Percentiles rank a stretch among this genome's conserved stretches.
Evolutionary conservation across 2,113 vertebrate genomes (phyloP).

Genomic region (Pithys albifrons): DNA sequence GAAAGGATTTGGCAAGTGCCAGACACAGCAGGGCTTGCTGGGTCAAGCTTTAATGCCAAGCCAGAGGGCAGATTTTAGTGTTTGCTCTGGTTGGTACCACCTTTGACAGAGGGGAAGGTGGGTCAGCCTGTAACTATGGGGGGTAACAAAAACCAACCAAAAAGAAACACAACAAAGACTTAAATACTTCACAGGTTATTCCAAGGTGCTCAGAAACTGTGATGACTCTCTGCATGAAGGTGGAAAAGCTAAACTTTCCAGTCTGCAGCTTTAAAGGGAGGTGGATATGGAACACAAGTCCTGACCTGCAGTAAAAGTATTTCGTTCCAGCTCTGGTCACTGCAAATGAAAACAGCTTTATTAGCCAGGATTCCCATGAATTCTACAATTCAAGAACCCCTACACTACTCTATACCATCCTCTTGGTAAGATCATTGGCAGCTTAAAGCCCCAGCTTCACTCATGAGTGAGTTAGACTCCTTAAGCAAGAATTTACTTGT

Average conservation of each 20-base stretch:
- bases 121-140: background rate
- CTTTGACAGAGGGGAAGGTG: background rate
- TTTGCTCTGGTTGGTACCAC: background rate
- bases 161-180: background rate
- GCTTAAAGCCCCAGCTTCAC: background rate
- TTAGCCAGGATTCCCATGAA: background rate
- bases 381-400: background rate
- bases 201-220: background rate
- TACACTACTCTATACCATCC: background rate
- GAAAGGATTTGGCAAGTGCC: background rate
- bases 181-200: background rate
- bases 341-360: background rate
- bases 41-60: background rate
- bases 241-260: background rate
- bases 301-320: background rate
- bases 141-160: background rate
- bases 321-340: accelerated
- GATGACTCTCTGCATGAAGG: background rate
- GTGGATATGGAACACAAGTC: background rate
- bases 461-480: background rate
- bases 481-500: background rate
- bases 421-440: background rate
- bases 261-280: background rate
- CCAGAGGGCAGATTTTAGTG: background rate
- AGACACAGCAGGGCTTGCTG: background rate